These are phyloP conservation scores for Gorsachius goisagi DNA, from an alignment of 2,113 vertebrate species.

Conservation along the genomic window DNA sequence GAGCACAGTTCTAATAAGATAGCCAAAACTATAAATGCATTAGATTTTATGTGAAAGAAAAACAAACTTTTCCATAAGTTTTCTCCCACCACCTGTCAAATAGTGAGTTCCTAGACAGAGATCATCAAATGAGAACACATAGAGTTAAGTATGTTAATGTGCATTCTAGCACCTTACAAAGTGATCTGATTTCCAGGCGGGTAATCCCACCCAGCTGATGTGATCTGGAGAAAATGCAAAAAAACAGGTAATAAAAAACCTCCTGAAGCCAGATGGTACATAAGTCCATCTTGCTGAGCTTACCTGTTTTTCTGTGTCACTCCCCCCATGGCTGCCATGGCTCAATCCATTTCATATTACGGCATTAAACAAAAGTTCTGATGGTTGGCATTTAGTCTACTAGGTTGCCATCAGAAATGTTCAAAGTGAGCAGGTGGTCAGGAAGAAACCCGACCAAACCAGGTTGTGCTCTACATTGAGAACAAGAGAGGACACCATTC, in stretches of 20 bases:
- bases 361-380: neutral
- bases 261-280: neutral
- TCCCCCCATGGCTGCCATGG: neutral
- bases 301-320: slow-evolving; percentile 22
- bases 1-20: neutral
- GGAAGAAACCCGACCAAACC: neutral
- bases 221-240: neutral
- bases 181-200: neutral
- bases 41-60: neutral
- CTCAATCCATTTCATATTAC: neutral
- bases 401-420: neutral
- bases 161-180: neutral
- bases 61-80: neutral
- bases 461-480: neutral
- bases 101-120: neutral
- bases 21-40: neutral
- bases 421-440: neutral
- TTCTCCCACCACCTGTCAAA: neutral
- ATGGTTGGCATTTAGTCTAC: neutral
- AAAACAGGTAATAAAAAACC: neutral
- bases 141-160: neutral
- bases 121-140: fast-evolving
- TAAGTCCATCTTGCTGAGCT: neutral
- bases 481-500: neutral
- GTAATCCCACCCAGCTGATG: neutral